phyloP scores from a whole-genome alignment of 2,113 vertebrate species.

The Malaclemys terrapin region DNA sequence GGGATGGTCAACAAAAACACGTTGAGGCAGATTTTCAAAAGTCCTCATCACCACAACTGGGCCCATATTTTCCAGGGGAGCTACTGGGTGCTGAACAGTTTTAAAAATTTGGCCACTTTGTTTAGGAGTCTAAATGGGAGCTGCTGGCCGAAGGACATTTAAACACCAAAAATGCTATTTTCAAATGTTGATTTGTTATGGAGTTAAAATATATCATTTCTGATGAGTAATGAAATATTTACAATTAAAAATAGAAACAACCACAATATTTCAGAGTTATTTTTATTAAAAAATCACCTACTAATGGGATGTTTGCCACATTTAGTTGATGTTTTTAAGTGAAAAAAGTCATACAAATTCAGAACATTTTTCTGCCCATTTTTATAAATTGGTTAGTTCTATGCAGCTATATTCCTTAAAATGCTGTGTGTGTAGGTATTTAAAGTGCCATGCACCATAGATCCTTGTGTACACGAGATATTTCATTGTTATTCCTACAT shows the following conservation, averaged over 20 bases:
- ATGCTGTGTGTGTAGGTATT: not conserved
- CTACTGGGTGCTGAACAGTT: not conserved
- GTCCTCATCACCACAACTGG: not conserved
- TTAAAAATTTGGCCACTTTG: not conserved
- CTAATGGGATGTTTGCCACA: constrained; percentile 6
- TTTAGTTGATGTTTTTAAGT: constrained; percentile 20
- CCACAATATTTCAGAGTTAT: not conserved
- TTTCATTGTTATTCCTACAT: constrained; percentile 32
- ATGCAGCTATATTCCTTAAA: not conserved
- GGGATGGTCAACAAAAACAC: not conserved
- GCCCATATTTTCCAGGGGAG: fast-evolving
- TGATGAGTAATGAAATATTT: not conserved
- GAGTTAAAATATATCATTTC: not conserved
- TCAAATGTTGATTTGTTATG: not conserved
- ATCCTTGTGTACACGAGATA: constrained; percentile 13
- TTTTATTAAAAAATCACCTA: not conserved
- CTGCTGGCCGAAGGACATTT: not conserved
- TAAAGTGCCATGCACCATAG: not conserved
- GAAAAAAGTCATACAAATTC: constrained; percentile 29
- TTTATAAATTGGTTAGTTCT: not conserved
- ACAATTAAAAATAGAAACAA: not conserved
- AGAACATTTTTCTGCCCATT: constrained; percentile 31
- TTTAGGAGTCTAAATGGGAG: not conserved
- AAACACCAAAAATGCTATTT: not conserved
- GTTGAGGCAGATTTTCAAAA: fast-evolving